Conservation (phyloP, 2,888 invertebrate genomes). For the Elegia similella region DNA sequence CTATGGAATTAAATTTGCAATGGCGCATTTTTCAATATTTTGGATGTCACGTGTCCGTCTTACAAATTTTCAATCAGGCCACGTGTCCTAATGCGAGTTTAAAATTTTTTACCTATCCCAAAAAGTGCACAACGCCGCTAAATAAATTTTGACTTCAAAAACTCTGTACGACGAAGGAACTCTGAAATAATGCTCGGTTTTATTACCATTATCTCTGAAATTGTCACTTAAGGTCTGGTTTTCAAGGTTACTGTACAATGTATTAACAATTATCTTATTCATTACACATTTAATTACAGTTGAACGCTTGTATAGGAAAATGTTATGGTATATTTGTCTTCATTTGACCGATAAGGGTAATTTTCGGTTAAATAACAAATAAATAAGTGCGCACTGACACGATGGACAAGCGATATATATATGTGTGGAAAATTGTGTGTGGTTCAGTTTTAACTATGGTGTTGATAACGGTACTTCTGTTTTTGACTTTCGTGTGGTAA, state of each 20-base stretch:
- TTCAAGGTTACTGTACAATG: not conserved
- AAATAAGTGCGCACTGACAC: not conserved
- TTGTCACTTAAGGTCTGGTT: not conserved
- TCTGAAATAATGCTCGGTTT: too few species aligned
- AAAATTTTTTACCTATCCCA: too few species aligned
- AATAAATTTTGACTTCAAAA: too few species aligned
- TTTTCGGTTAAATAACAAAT: not conserved
- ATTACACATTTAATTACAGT: not conserved
- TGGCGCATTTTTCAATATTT: too few species aligned
- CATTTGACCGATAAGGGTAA: not conserved
- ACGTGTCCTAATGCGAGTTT: too few species aligned
- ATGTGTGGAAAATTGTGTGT: too few species aligned
- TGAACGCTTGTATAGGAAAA: not conserved
- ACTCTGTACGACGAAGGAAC: too few species aligned
- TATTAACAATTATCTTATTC: not conserved
- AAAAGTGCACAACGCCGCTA: too few species aligned
- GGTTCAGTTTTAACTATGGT: not conserved
- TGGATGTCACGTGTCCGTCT: too few species aligned
- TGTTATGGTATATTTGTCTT: not conserved
- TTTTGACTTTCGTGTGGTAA: not conserved
- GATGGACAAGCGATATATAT: constrained; percentile 7
- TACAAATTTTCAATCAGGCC: too few species aligned
- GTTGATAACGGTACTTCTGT: not conserved
- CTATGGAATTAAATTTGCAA: too few species aligned
- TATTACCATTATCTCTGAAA: not conserved